Evolutionary conservation across 1,140 invertebrate genomes (phyloP).

Genomic region (Aradophagus sp.): DNA sequence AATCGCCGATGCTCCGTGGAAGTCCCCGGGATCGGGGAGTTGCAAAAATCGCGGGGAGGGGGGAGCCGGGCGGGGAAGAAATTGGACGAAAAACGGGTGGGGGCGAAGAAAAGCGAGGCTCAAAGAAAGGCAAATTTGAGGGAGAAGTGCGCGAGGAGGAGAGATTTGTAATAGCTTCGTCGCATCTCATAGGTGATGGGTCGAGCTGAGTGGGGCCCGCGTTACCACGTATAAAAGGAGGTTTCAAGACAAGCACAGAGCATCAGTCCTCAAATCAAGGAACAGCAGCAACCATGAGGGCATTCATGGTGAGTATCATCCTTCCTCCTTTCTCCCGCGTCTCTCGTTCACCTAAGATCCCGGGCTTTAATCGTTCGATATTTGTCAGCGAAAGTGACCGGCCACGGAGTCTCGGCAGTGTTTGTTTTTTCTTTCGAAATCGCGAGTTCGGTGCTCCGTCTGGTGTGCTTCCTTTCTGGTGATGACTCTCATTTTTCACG

Average conservation of each 20-base stretch:
- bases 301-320: slow-evolving; percentile 74
- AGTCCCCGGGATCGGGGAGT: no score
- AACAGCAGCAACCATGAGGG: slow-evolving; percentile 75
- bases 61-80: no score
- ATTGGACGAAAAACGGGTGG: no score
- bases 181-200: slow-evolving; percentile 74
- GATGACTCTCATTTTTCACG: no score
- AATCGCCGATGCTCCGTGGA: no score
- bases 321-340: slow-evolving; percentile 56
- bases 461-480: background rate
- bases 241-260: slow-evolving; percentile 69
- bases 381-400: slow-evolving; percentile 31
- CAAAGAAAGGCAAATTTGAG: slow-evolving; percentile 49
- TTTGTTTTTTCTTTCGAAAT: slow-evolving; percentile 10
- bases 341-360: slow-evolving; percentile 16
- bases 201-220: slow-evolving; percentile 68
- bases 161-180: slow-evolving; percentile 69
- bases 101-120: slow-evolving; percentile 5
- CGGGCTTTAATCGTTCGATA: no score
- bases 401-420: slow-evolving; percentile 4
- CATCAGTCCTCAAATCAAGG: slow-evolving; percentile 76
- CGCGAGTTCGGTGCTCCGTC: slow-evolving; percentile 35
- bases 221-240: slow-evolving; percentile 71
- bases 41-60: no score
- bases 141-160: slow-evolving; percentile 60